Evolutionary conservation across 2,113 vertebrate species (phyloP).

Genomic region (Oreotrochilus melanogaster): DNA sequence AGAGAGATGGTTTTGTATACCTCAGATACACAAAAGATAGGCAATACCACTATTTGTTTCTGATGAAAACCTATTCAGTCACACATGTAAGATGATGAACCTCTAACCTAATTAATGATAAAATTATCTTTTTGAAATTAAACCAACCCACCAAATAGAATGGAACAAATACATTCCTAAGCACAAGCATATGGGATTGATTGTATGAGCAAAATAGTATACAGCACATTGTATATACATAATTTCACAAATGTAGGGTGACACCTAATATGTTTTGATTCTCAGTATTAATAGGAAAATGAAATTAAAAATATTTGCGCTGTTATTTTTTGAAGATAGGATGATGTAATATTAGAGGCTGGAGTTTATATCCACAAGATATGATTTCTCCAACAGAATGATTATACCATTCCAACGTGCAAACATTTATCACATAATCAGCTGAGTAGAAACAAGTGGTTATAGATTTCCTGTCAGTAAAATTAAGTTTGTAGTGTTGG

Average conservation of each 20-base stretch:
- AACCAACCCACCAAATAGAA: background rate
- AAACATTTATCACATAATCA: slow-evolving; percentile 41
- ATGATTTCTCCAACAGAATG: background rate
- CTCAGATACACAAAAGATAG: background rate
- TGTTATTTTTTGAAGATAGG: background rate
- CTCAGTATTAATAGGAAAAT: background rate
- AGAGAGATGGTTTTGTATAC: background rate
- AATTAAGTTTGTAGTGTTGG: background rate
- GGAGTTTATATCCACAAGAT: background rate
- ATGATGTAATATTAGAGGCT: background rate
- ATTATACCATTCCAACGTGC: background rate
- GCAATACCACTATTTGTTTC: background rate
- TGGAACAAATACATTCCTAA: background rate
- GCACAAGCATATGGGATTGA: background rate
- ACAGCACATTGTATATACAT: slow-evolving; percentile 32
- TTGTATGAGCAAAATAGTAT: background rate
- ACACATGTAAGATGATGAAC: background rate
- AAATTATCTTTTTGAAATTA: background rate
- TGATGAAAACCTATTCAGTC: background rate
- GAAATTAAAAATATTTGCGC: background rate
- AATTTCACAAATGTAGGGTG: slow-evolving; percentile 16
- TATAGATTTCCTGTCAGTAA: slow-evolving; percentile 38
- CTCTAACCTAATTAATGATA: background rate
- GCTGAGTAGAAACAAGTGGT: slow-evolving; percentile 15
- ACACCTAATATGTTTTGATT: slow-evolving; percentile 15